These are phyloP conservation scores for Lapara coniferarum DNA, from an alignment of 2,888 invertebrate genomes.

Conservation along the genomic window DNA sequence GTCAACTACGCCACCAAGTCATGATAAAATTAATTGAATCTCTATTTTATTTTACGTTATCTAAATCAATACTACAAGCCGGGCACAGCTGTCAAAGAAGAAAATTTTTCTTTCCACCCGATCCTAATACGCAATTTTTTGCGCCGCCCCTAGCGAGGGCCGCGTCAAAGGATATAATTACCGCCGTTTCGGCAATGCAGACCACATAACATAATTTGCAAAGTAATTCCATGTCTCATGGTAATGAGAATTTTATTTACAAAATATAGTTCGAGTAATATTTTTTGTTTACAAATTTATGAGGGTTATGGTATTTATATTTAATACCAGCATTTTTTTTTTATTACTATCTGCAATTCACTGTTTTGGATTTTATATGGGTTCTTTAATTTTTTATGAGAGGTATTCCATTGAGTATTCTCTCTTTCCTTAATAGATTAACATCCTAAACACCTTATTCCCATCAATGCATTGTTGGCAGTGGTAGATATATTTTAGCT, in stretches of 20 bases:
- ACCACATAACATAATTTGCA: constrained; percentile 46
- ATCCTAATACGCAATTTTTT: constrained; percentile 49
- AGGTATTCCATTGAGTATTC: too few relatives aligned
- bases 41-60: background rate
- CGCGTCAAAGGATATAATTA: constrained; percentile 63
- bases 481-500: too few relatives aligned
- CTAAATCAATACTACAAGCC: background rate
- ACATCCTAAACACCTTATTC: too few relatives aligned
- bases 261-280: background rate
- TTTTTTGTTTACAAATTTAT: background rate
- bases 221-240: constrained; percentile 46
- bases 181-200: constrained; percentile 36
- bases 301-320: background rate
- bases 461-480: too few relatives aligned
- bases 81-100: constrained; percentile 58
- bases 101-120: constrained; percentile 47
- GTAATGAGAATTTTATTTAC: constrained; percentile 4
- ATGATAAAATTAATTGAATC: too few relatives aligned
- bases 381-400: too few relatives aligned
- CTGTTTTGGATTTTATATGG: too few relatives aligned
- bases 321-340: too few relatives aligned
- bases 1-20: too few relatives aligned
- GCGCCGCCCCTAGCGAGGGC: constrained; percentile 45
- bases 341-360: too few relatives aligned
- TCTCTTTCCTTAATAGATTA: too few relatives aligned